Conservation (phyloP, 2,797 vertebrate genomes). For the Loris lydekkerianus region DNA sequence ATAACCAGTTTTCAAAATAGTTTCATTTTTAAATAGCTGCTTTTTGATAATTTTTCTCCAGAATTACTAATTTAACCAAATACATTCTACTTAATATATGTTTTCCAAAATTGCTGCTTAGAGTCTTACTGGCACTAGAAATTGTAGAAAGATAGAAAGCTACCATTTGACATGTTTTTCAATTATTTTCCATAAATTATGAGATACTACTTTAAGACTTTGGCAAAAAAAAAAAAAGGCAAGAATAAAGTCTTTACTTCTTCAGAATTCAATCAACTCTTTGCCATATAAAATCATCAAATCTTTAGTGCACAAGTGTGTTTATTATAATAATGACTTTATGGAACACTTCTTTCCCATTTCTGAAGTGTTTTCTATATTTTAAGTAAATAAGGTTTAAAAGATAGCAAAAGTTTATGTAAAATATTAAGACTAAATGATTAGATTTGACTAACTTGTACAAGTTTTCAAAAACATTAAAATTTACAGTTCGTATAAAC, state of each 20-base stretch:
- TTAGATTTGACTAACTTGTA: conserved; percentile 16
- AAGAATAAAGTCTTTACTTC: neutral
- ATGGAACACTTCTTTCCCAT: neutral
- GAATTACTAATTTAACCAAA: conserved; percentile 48
- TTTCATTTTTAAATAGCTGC: conserved; percentile 15
- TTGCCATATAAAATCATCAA: neutral
- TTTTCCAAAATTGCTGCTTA: conserved; percentile 3
- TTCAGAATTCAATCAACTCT: conserved; percentile 24
- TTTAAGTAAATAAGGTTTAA: conserved; percentile 60
- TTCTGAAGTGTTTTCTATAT: neutral
- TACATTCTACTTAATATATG: neutral
- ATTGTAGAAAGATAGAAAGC: neutral
- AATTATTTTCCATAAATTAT: conserved; percentile 43
- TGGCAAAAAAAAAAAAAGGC: conserved; percentile 28
- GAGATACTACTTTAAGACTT: neutral
- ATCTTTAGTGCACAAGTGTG: neutral
- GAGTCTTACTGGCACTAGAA: conserved; percentile 1
- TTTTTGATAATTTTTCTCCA: conserved; percentile 28
- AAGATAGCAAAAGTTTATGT: neutral
- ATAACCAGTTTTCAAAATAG: neutral
- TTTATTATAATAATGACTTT: conserved; percentile 24
- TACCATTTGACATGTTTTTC: conserved; percentile 1
- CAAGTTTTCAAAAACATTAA: conserved; percentile 10
- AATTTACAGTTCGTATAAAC: neutral
- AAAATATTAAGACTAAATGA: neutral